Evolutionary conservation across 2,113 vertebrate genomes (phyloP).

Genomic region (Nanger granti): DNA sequence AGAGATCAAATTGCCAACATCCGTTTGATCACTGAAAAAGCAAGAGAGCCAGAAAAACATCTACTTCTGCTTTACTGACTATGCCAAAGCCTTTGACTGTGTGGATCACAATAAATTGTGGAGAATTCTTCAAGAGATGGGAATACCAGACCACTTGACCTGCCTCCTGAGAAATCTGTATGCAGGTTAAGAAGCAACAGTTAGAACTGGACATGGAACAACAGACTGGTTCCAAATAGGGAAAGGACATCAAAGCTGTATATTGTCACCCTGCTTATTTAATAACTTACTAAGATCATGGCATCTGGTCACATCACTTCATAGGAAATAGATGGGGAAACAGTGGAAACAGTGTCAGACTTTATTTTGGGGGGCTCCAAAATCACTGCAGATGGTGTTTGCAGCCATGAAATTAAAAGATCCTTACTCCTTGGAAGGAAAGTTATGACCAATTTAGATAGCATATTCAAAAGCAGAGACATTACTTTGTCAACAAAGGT

Average conservation of each 20-base stretch:
- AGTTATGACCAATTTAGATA: not conserved
- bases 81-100: not conserved
- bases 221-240: not conserved
- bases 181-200: not conserved
- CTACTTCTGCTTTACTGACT: not conserved
- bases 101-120: not conserved
- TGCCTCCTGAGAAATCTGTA: not conserved
- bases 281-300: not conserved
- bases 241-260: not conserved
- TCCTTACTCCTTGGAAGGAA: not conserved
- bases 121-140: not conserved
- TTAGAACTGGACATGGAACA: not conserved
- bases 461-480: not conserved
- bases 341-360: not conserved
- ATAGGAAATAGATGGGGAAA: not conserved
- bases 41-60: not conserved
- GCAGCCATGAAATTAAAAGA: not conserved
- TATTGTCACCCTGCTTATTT: not conserved
- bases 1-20: not conserved
- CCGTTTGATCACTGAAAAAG: not conserved
- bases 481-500: not conserved
- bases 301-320: not conserved
- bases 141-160: not conserved
- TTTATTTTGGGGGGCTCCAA: not conserved
- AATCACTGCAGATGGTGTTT: not conserved